phyloP scores from a whole-genome alignment of 2,113 vertebrate genomes.

The Ia io region DNA sequence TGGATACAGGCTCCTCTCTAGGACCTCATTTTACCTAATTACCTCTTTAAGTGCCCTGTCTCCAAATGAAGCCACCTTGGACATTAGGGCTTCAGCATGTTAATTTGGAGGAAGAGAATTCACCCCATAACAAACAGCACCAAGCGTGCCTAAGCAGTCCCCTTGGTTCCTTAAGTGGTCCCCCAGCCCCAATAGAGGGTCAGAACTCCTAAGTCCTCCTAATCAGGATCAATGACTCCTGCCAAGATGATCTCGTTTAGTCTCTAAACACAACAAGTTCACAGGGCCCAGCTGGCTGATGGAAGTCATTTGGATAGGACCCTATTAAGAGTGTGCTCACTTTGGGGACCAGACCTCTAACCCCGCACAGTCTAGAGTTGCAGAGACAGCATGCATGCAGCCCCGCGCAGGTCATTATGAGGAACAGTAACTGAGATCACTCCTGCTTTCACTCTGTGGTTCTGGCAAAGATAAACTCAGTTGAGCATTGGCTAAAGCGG shows the following conservation, averaged over 20 bases:
- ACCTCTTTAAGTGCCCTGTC: neutral
- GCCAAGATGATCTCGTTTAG: neutral
- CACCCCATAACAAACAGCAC: neutral
- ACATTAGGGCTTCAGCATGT: neutral
- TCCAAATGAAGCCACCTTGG: neutral
- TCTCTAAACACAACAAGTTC: neutral
- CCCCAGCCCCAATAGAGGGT: neutral
- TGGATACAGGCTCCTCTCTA: neutral
- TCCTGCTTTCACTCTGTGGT: neutral
- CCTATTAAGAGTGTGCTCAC: neutral
- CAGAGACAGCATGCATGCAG: neutral
- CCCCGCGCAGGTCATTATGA: neutral
- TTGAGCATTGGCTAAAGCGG: neutral
- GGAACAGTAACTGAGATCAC: neutral
- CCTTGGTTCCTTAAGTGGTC: neutral
- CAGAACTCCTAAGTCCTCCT: neutral
- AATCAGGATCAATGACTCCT: neutral
- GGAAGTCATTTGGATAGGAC: neutral
- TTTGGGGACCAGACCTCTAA: neutral
- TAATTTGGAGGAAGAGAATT: neutral
- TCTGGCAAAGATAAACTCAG: neutral
- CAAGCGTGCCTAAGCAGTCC: neutral
- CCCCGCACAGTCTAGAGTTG: neutral
- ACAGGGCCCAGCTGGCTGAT: neutral
- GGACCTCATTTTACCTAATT: neutral